Base-by-base conservation (phyloP, 2,888 invertebrate genomes). In the Torymus texanus region DNA sequence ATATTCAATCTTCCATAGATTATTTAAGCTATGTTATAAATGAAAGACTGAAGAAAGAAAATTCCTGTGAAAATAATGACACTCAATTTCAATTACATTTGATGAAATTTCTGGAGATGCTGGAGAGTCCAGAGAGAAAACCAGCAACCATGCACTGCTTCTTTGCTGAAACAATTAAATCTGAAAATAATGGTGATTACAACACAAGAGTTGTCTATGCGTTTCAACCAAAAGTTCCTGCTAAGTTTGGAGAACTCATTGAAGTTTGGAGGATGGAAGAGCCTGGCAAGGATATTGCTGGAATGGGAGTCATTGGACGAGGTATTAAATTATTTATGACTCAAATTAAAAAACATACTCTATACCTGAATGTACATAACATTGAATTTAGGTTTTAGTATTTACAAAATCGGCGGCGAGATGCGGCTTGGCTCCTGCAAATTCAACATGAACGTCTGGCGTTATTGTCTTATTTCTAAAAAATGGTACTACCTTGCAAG, bases 401-500 rank as follows among this genome's bases (percentile, higher is more conserved):
- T 88, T 78, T 88, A 87, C 75, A 77, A 85, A 14, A 77, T 87
- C 18, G 88, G 88, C 2, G 88, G 88, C 16, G 87, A 88, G 74
- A 55, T 83, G 41, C 86, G 86, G 24, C 62, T 86, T 4, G 87
- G 86, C 18, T 84, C 84, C 4, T 86, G 86, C 2, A 83, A 81
- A 53, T 88, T 88, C 70, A 87, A 86, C 67, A 82, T 80, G 41
- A 79, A 81, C 2, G 83, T 88, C 51, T 86, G 86, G 86, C 85
- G 88, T 5, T 88, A 87, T 58, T 88, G 87, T 66, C 75, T 88
- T 10, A 79, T 88, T 53, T 85, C 87, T 5, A 86, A 86, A 50
- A 87, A 85, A 50, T 88, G 88, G 88, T 86, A 85, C 74, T 85
- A 84, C 10, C 77, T 85, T 0, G 81, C 86, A 68, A 83, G 79